A percentile compares a stretch with the other conserved stretches of the same genome.
Conservation (phyloP, 2,888 invertebrate genomes). For the Clanis bilineata region DNA sequence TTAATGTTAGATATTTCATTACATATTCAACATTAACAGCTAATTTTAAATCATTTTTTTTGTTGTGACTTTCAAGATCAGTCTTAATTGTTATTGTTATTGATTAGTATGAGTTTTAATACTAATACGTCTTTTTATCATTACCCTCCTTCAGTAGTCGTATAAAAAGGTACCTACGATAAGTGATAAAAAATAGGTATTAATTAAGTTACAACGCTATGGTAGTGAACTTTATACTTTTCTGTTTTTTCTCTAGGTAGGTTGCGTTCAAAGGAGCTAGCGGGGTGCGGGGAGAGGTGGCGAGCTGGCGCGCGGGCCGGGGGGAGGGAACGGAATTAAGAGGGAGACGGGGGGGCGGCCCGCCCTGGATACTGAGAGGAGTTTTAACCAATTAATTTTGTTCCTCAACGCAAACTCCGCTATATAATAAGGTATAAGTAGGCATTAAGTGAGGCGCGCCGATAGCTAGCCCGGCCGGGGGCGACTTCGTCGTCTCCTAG, state of each 20-base stretch:
- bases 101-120: no score
- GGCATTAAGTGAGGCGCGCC: constrained; percentile 81
- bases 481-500: constrained; percentile 67
- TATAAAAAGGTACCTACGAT: not conserved
- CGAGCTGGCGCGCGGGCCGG: constrained; percentile 52
- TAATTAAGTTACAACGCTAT: constrained; percentile 77
- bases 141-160: no score
- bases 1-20: no score
- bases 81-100: no score
- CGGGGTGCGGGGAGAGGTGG: constrained; percentile 56
- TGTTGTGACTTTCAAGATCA: no score
- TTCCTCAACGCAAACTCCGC: constrained; percentile 83
- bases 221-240: constrained; percentile 75
- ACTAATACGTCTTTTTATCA: no score
- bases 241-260: constrained; percentile 83
- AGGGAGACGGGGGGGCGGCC: constrained; percentile 70
- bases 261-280: constrained; percentile 82
- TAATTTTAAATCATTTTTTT: no score
- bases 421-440: constrained; percentile 83
- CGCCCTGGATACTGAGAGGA: constrained; percentile 83
- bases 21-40: no score
- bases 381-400: constrained; percentile 84
- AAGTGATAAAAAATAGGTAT: constrained; percentile 30
- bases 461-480: constrained; percentile 77
- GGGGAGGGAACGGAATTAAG: constrained; percentile 68